These are phyloP conservation scores for Bufotes viridis DNA, from an alignment of 2,797 vertebrate genomes.

Conservation along the genomic window DNA sequence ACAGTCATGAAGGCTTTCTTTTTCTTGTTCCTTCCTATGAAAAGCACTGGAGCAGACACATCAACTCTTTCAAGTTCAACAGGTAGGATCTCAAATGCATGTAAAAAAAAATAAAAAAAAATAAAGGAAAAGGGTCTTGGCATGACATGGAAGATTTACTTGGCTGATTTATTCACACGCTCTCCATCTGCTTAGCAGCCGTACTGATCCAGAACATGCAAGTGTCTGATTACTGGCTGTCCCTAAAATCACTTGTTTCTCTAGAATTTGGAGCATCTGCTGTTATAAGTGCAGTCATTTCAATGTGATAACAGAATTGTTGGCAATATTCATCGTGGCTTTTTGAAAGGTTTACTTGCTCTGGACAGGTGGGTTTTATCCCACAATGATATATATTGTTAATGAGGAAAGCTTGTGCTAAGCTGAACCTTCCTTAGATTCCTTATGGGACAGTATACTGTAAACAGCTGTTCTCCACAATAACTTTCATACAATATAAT, in stretches of 20 bases:
- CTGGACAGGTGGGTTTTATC: neutral
- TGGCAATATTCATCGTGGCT: neutral
- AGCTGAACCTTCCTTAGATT: neutral
- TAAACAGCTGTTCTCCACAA: neutral
- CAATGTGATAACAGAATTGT: neutral
- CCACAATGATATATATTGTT: neutral
- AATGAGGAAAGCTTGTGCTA: neutral
- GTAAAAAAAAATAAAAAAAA: neutral
- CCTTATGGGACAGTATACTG: neutral
- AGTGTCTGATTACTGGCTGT: neutral
- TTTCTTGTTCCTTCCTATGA: too few species aligned
- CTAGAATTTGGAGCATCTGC: neutral
- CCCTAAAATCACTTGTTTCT: neutral
- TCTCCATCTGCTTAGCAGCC: neutral
- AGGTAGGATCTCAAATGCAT: too few species aligned
- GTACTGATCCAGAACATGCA: neutral
- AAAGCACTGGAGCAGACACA: neutral
- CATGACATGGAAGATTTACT: neutral
- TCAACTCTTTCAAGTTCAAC: neutral
- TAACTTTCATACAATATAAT: neutral
- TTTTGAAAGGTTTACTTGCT: neutral
- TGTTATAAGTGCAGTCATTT: neutral
- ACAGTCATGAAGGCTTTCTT: too few species aligned
- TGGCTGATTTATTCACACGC: neutral
- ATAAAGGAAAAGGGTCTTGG: neutral